Conservation (phyloP, 2,888 invertebrate species). For the Tipula vernalis region DNA sequence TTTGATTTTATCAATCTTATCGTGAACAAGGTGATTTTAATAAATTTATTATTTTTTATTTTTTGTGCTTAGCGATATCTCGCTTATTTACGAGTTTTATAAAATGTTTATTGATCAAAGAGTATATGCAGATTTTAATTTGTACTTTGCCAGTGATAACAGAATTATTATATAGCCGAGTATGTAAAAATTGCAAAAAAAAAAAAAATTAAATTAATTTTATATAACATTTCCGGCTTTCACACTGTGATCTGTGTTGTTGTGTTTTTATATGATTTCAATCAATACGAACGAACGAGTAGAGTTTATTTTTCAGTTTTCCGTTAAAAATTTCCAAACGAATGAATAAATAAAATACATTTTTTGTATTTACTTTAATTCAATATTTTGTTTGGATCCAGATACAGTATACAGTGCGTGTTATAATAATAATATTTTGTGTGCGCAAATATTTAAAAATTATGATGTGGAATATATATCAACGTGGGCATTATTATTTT, state of each 20-base stretch:
- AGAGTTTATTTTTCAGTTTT: background rate
- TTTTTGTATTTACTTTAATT: background rate
- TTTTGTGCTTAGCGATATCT: background rate
- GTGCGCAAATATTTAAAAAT: background rate
- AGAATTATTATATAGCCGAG: background rate
- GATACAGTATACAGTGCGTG: background rate
- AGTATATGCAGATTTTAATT: background rate
- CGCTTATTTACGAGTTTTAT: background rate
- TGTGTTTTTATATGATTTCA: background rate
- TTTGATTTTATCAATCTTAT: conserved; percentile 7
- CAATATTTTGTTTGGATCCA: background rate
- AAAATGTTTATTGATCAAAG: background rate
- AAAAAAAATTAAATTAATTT: background rate
- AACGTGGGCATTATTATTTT: no score
- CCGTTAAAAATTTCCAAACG: background rate
- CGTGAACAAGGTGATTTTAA: background rate
- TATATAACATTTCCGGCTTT: background rate
- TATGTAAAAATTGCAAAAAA: background rate
- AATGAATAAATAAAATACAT: background rate
- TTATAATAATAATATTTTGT: background rate
- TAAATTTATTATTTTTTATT: background rate
- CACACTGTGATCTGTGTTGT: background rate
- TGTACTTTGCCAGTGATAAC: background rate
- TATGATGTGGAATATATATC: background rate
- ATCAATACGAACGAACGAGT: background rate